Percentiles rank a stretch among this genome's conserved stretches.
These are phyloP conservation scores for Morbakka virulenta DNA, from an alignment of 30 jellyfish, hydroid and myxozoan species.

Conservation along the genomic window DNA sequence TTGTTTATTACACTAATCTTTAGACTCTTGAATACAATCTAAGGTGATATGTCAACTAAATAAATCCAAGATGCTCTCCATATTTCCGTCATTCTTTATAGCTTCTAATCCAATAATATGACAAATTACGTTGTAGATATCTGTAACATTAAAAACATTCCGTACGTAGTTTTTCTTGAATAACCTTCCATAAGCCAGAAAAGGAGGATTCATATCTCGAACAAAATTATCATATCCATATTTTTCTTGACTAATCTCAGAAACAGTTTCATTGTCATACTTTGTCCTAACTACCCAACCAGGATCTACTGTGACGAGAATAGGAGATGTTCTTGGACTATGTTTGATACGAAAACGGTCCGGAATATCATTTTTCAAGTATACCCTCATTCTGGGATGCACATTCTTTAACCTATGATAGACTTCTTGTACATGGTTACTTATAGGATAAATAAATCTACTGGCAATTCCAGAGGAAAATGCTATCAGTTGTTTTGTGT, in stretches of 20 bases:
- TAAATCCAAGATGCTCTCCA: slow-evolving; percentile 38
- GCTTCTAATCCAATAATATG: slow-evolving; percentile 45
- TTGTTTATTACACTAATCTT: too few relatives aligned
- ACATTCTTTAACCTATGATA: slow-evolving; percentile 55
- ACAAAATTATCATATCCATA: slow-evolving; percentile 65
- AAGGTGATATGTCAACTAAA: too few relatives aligned
- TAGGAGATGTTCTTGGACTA: slow-evolving; percentile 61
- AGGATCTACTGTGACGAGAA: slow-evolving; percentile 59
- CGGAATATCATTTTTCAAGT: slow-evolving; percentile 64
- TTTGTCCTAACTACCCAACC: slow-evolving; percentile 70
- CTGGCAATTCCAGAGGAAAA: slow-evolving; percentile 58
- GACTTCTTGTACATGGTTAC: slow-evolving; percentile 7
- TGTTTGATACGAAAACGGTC: slow-evolving; percentile 55
- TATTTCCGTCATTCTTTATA: slow-evolving; percentile 50
- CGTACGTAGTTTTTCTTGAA: slow-evolving; percentile 28
- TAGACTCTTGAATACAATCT: too few relatives aligned
- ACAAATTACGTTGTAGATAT: slow-evolving; percentile 76
- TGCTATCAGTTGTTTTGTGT: slow-evolving; percentile 10
- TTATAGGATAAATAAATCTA: slow-evolving; percentile 62
- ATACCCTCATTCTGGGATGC: slow-evolving; percentile 68
- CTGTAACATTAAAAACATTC: slow-evolving; percentile 39
- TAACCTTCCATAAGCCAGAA: slow-evolving; percentile 77
- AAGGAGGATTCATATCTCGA: slow-evolving; percentile 77
- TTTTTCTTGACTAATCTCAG: slow-evolving; percentile 60
- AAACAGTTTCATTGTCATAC: slow-evolving; percentile 10